Evolutionary conservation across 2,797 vertebrate species (phyloP), one percentile per base, ranked within the genome.

Genomic region (Netta rufina): DNA sequence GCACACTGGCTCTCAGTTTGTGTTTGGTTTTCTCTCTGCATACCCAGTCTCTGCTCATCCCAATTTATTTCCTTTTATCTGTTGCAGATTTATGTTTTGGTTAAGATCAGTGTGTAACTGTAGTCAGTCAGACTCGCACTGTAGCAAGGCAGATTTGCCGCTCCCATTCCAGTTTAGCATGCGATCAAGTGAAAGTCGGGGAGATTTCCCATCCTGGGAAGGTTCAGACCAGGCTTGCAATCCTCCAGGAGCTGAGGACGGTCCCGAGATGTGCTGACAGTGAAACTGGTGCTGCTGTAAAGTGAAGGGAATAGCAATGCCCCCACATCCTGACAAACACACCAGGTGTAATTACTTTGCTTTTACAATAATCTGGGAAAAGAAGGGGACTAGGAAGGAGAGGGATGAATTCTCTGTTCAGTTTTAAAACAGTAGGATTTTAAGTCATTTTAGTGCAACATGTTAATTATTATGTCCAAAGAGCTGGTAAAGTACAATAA

Each of bases 91-190:
- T 38, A 4, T 38, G 11, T 45, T 90, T 71, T 39, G 30, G 76
- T 47, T 30, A 18, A 45, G 22, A 28, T 27, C 17, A 8, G 5
- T 4, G 2, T 1, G 0, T 18, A 17, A 47, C 19, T 33, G 6
- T 27, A 1, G 7, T 33, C 53, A 49, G 78, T 18, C 27, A 56
- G 60, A 28, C 36, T n/a, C 24, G 9, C 22, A 20, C 43, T 20
- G 1, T 1, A 15, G 30, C 56, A 57, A 54, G 70, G 41, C 60
- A 17, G 36, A 38, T 15, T 38, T 73, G n/a, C 45, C 58, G 38
- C 56, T 80, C 57, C 33, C 9, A 0, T 61, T 69, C 33, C 6
- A n/a, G 27, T 13, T 76, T 21, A 84, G 24, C 56, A 32, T 36
- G 43, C 2, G 56, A 47, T 38, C 33, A 19, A 21, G n/a, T 1